Percentiles rank a stretch among this genome's conserved stretches.
phyloP scores from a whole-genome alignment of 1,140 invertebrate genomes.

The Ganaspis sp. region DNA sequence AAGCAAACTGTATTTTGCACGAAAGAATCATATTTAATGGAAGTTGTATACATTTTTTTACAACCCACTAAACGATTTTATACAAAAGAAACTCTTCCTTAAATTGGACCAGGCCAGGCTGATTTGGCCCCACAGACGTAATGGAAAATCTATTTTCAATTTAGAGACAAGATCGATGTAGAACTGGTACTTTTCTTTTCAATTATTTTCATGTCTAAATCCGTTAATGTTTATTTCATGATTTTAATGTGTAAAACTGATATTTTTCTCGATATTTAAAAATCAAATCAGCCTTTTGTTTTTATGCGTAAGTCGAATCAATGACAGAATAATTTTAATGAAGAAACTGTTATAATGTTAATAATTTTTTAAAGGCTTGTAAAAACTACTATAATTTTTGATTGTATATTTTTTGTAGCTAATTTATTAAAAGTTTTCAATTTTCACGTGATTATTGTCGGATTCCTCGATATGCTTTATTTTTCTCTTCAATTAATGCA shows the following conservation, averaged over 20 bases:
- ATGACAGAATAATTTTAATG: not conserved
- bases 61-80: constrained; percentile 34
- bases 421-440: constrained; percentile 63
- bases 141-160: constrained; percentile 25
- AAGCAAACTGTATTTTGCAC: constrained; percentile 59
- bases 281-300: constrained; percentile 53
- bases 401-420: constrained; percentile 55
- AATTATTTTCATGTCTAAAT: too few species aligned
- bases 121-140: constrained; percentile 45
- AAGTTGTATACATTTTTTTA: constrained; percentile 62
- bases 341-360: not conserved
- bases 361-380: constrained; percentile 9
- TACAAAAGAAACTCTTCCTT: not conserved
- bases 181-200: constrained; percentile 20
- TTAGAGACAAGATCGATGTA: not conserved
- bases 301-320: not conserved
- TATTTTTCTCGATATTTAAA: constrained; percentile 1
- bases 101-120: constrained; percentile 45
- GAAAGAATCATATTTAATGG: constrained; percentile 60
- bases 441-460: constrained; percentile 17
- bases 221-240: too few species aligned
- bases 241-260: constrained; percentile 4
- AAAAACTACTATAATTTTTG: constrained; percentile 3
- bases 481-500: constrained; percentile 47
- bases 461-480: constrained; percentile 29